phyloP scores from a whole-genome alignment of 2,797 vertebrate genomes.

The Clarias pachynema region DNA sequence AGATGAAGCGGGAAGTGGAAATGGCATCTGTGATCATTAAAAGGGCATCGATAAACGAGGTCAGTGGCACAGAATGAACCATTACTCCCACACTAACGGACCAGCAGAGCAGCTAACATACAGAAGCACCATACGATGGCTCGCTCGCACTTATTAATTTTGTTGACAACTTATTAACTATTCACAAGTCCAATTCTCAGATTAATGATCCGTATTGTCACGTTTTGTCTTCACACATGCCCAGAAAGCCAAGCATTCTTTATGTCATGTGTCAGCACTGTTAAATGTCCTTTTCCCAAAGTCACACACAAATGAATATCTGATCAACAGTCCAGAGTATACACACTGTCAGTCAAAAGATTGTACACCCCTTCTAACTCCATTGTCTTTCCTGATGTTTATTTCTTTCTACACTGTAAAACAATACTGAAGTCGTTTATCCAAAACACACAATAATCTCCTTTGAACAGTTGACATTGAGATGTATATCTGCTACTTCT shows the following conservation, averaged over 20 bases:
- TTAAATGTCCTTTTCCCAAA: neutral
- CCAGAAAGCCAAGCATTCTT: neutral
- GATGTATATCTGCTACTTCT: no score
- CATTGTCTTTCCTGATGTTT: no score
- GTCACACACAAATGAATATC: neutral
- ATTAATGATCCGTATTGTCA: conserved; percentile 1
- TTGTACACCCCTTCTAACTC: no score
- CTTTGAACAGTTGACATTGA: no score
- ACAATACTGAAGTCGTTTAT: no score
- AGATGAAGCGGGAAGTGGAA: neutral
- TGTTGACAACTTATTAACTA: conserved; percentile 61
- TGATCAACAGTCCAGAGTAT: neutral
- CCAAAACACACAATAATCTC: no score
- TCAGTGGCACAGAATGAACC: conserved; percentile 59
- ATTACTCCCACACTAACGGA: conserved; percentile 62
- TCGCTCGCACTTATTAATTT: conserved; percentile 63
- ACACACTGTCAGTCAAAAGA: neutral
- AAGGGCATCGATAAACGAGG: conserved; percentile 51
- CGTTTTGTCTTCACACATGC: conserved; percentile 10
- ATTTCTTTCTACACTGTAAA: no score
- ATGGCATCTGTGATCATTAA: conserved; percentile 54
- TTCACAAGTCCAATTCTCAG: neutral
- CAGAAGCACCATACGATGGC: conserved; percentile 67
- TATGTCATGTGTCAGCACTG: no score
- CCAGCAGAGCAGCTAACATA: conserved; percentile 63